phyloP scores from a whole-genome alignment of 2,797 vertebrate genomes.

The Malurus splendens region DNA sequence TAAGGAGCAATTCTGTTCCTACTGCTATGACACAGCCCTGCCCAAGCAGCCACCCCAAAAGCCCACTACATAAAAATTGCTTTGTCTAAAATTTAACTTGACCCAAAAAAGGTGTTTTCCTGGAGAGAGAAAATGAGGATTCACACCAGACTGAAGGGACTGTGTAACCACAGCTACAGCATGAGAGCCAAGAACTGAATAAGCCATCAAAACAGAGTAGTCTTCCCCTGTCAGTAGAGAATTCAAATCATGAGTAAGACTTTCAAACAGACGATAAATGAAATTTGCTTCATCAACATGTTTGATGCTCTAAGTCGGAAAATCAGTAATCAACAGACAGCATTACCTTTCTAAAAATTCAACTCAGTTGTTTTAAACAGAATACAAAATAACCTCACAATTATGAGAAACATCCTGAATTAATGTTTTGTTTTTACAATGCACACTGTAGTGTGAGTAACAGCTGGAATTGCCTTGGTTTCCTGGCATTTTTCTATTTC shows the following conservation, averaged over 20 bases:
- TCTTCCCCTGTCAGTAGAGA: background rate
- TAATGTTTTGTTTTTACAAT: background rate
- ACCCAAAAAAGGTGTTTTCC: background rate
- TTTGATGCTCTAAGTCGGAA: background rate
- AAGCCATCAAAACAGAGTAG: background rate
- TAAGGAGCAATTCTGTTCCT: background rate
- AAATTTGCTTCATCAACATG: background rate
- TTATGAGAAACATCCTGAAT: constrained; percentile 2
- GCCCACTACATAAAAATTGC: background rate
- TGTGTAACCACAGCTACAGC: background rate
- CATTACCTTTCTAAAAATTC: background rate
- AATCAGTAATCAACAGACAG: background rate
- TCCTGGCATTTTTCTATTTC: constrained; percentile 41
- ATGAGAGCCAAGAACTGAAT: background rate
- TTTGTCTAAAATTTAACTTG: background rate
- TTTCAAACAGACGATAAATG: background rate
- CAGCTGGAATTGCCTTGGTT: background rate
- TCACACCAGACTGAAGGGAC: background rate
- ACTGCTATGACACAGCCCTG: background rate
- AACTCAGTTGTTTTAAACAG: background rate
- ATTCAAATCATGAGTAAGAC: background rate
- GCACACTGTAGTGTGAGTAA: background rate
- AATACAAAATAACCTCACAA: background rate
- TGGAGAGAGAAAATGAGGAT: background rate
- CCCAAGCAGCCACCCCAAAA: background rate